A percentile compares a stretch with the other conserved stretches of the same genome.
These are phyloP conservation scores for Drosophila elegans DNA, from an alignment of 1,140 invertebrate species.

Conservation along the genomic window DNA sequence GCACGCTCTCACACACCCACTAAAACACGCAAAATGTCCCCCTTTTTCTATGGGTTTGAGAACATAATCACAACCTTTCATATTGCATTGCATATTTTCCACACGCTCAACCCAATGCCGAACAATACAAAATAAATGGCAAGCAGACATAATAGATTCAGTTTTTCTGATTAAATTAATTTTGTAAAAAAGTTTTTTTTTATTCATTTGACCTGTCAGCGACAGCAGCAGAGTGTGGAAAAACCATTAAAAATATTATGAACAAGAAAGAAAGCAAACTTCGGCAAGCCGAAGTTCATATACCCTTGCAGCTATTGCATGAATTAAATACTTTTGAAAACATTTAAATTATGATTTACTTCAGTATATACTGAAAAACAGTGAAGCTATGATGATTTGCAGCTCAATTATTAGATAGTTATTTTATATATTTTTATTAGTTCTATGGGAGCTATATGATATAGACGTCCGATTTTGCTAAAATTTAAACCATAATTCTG, in stretches of 20 bases:
- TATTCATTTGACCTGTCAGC: slow-evolving; percentile 47
- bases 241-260: slow-evolving; percentile 42
- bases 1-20: slow-evolving; percentile 12
- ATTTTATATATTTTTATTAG: too few species aligned
- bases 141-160: slow-evolving; percentile 42
- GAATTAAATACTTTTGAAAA: too few species aligned
- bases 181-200: slow-evolving; percentile 26
- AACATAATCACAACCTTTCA: slow-evolving; percentile 50
- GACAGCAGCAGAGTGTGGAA: slow-evolving; percentile 25
- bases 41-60: slow-evolving; percentile 33
- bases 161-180: slow-evolving; percentile 40
- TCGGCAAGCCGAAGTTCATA: too few species aligned
- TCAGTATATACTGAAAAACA: too few species aligned
- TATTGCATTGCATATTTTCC: slow-evolving; percentile 32
- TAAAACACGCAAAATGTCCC: slow-evolving; percentile 27
- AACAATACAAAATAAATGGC: slow-evolving; percentile 24
- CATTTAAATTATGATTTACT: too few species aligned
- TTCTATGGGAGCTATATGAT: too few species aligned
- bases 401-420: too few species aligned
- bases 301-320: too few species aligned
- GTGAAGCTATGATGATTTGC: too few species aligned
- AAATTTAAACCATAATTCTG: too few species aligned
- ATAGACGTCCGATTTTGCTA: too few species aligned
- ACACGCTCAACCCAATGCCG: slow-evolving; percentile 1
- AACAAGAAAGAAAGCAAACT: too few species aligned